phyloP scores from a whole-genome alignment of 2,888 invertebrate species.

The Cyrtodaria siliqua region DNA sequence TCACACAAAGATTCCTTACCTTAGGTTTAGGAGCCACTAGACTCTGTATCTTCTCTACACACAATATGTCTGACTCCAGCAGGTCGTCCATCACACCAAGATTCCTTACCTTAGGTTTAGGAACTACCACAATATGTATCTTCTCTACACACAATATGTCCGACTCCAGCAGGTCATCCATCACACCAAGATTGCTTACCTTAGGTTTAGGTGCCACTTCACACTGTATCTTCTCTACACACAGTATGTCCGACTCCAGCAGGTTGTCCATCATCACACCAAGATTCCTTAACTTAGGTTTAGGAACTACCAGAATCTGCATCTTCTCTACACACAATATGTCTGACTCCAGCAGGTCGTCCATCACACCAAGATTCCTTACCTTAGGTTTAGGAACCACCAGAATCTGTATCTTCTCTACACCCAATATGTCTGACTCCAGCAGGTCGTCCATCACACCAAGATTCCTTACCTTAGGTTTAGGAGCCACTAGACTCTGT shows the following conservation, averaged over 20 bases:
- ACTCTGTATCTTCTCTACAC: constrained; percentile 62
- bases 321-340: constrained; percentile 58
- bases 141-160: constrained; percentile 60
- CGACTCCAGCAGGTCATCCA: constrained; percentile 52
- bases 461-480: constrained; percentile 68
- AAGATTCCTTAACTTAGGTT: constrained; percentile 68
- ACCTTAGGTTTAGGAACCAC: constrained; percentile 67
- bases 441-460: constrained; percentile 45
- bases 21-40: constrained; percentile 62
- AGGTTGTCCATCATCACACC: constrained; percentile 44
- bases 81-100: constrained; percentile 44
- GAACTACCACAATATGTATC: constrained; percentile 56
- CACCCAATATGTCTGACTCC: constrained; percentile 52
- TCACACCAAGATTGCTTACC: constrained; percentile 57
- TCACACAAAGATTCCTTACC: constrained; percentile 55
- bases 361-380: constrained; percentile 42
- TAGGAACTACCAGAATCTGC: constrained; percentile 57
- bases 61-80: constrained; percentile 53
- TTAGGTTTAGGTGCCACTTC: constrained; percentile 63
- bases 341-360: constrained; percentile 56
- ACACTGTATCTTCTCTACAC: constrained; percentile 62
- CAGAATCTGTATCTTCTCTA: constrained; percentile 62
- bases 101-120: constrained; percentile 69
- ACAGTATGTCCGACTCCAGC: constrained; percentile 52
- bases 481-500: constrained; percentile 57